phyloP scores from a whole-genome alignment of 2,113 vertebrate genomes.

The Malaclemys terrapin region DNA sequence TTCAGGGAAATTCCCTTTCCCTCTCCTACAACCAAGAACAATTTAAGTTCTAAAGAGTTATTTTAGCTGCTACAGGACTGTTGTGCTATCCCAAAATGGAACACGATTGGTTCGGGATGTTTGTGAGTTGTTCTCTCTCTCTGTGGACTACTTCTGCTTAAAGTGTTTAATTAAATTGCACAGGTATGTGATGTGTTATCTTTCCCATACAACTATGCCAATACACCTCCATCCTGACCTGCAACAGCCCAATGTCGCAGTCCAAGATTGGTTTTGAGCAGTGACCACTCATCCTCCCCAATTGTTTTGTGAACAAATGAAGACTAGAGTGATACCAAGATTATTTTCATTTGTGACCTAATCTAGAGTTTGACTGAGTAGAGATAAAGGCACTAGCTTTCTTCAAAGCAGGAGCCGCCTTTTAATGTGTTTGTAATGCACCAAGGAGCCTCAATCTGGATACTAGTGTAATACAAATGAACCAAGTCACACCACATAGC shows the following conservation, averaged over 20 bases:
- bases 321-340: background rate
- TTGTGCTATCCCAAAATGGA: rapidly evolving
- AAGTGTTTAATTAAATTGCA: background rate
- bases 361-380: background rate
- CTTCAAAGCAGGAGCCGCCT: background rate
- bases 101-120: rapidly evolving
- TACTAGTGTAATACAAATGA: background rate
- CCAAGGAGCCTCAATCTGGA: background rate
- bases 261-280: background rate
- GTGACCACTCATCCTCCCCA: background rate
- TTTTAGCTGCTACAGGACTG: rapidly evolving
- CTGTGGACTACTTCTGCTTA: rapidly evolving
- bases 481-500: background rate
- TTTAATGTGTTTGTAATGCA: background rate
- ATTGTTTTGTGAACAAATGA: background rate
- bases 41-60: rapidly evolving
- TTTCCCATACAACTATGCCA: background rate
- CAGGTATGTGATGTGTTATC: background rate
- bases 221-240: background rate
- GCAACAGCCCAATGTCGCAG: background rate
- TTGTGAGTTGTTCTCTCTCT: rapidly evolving
- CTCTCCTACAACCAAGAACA: background rate
- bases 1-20: background rate
- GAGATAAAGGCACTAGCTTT: background rate
- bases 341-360: background rate